These are phyloP conservation scores for Drosophila suzukii DNA, from an alignment of 1,140 invertebrate species.

Conservation along the genomic window DNA sequence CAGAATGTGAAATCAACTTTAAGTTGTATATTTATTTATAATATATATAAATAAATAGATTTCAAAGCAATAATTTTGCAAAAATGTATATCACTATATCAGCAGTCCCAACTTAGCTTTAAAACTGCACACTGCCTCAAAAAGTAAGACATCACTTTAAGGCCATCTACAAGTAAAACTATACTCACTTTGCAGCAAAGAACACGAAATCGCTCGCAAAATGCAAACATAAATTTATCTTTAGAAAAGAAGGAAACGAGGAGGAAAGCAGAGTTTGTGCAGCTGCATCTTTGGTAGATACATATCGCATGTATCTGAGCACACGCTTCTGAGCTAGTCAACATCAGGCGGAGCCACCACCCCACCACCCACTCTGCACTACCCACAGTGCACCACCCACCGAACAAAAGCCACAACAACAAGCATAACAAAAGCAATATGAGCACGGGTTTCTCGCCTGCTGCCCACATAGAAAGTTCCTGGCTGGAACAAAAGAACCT, in stretches of 20 bases:
- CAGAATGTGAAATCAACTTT: no score
- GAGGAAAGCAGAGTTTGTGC: slow-evolving; percentile 16
- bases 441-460: slow-evolving; percentile 56
- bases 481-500: slow-evolving; percentile 74
- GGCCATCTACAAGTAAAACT: slow-evolving; percentile 21
- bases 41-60: not conserved
- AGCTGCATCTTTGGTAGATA: slow-evolving; percentile 60
- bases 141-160: slow-evolving; percentile 23
- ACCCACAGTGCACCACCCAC: slow-evolving; percentile 2
- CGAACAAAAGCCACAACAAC: slow-evolving; percentile 68
- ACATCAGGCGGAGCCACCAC: slow-evolving; percentile 19
- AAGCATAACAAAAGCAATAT: slow-evolving; percentile 70
- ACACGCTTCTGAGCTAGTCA: slow-evolving; percentile 59
- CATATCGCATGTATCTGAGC: slow-evolving; percentile 61
- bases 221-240: slow-evolving; percentile 51
- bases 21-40: no score
- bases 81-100: not conserved
- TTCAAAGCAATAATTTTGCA: no score
- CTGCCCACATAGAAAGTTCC: slow-evolving; percentile 65
- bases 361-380: not conserved
- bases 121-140: not conserved
- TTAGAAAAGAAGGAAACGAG: slow-evolving; percentile 7
- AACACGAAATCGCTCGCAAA: slow-evolving; percentile 52
- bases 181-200: slow-evolving; percentile 22
- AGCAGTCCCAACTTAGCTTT: not conserved